Base-by-base conservation (phyloP, 2,888 invertebrate species). In the Noctua fimbriata region DNA sequence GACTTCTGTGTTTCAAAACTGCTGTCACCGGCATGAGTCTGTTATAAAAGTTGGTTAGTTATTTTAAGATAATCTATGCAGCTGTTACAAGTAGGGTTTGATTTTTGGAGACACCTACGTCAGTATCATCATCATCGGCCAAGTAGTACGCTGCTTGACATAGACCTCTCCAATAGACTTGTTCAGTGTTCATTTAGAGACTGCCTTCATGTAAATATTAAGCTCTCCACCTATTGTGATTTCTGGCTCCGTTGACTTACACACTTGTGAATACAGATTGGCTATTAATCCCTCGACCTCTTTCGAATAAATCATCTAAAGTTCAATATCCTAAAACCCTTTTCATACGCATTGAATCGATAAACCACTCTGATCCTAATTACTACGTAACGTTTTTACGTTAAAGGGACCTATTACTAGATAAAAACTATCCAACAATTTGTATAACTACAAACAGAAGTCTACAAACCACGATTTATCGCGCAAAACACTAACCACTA, bases 401-500 rank as follows among this genome's bases (percentile, higher is more conserved):
- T 69, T 49, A 70, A 66, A 76, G 47, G 4, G 2, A 18, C 21
- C 12, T 60, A 24, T 70, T 71, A 78, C 44, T 16, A n/a, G n/a
- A 47, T 28, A 28, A 76, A 63, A 60, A 66, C 74, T 55, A 65
- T 14, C 47, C 55, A 32, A 69, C 60, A 55, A 76, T 79, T 79
- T 58, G 60, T 83, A 49, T 76, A 69, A 76, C 70, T 65, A 65
- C 69, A 36, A n/a, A 55, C 18, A 69, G 9, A 74, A 69, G 58
- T 67, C 67, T 44, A 44, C 36, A 69, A 74, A 58, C 63, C 75
- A 83, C 83, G 67, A 84, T 84, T 80, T 76, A 80, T 73, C 41
- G 69, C 32, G 84, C 76, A 80, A 76, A 87, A 80, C 69, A 75
- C 74, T 84, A 77, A 75, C 44, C 83, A 18, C 55, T 36, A 28